These are phyloP conservation scores for Takifugu ocellatus DNA, from an alignment of 2,797 vertebrate genomes.

Conservation along the genomic window DNA sequence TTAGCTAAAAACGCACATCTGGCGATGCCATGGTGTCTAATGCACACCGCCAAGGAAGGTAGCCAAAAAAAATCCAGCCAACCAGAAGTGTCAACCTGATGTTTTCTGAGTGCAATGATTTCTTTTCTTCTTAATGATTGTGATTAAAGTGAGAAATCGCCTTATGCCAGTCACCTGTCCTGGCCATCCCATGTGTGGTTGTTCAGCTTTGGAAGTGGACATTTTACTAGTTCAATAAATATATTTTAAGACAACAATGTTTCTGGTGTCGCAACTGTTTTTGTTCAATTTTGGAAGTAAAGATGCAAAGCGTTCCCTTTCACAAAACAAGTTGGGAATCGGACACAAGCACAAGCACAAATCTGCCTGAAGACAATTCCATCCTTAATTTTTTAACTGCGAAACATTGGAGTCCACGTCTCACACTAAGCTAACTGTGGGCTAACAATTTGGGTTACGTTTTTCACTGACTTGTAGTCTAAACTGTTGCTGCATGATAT, in stretches of 20 bases:
- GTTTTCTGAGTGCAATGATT: too few relatives aligned
- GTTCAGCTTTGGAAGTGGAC: conserved; percentile 57
- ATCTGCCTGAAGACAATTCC: too few relatives aligned
- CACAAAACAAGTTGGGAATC: too few relatives aligned
- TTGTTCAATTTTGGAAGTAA: background rate
- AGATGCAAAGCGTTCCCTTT: too few relatives aligned
- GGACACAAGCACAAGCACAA: too few relatives aligned
- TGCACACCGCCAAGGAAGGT: conserved; percentile 48
- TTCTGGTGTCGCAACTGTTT: conserved; percentile 18
- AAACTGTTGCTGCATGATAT: too few relatives aligned
- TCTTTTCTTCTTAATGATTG: conserved; percentile 36
- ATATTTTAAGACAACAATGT: conserved; percentile 64
- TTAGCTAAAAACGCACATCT: background rate
- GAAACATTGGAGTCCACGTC: too few relatives aligned
- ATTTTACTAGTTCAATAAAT: conserved; percentile 72
- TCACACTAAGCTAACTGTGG: too few relatives aligned
- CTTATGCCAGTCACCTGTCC: conserved; percentile 50
- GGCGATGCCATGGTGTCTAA: conserved; percentile 30
- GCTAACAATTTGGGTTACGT: too few relatives aligned
- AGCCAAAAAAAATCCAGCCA: conserved; percentile 40
- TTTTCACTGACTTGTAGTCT: too few relatives aligned
- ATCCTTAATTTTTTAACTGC: too few relatives aligned
- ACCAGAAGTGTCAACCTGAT: conserved; percentile 18
- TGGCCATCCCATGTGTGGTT: conserved; percentile 39
- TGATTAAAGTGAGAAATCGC: conserved; percentile 31